Conservation (phyloP, 2,113 vertebrate species). For the Butastur rufipennis region DNA sequence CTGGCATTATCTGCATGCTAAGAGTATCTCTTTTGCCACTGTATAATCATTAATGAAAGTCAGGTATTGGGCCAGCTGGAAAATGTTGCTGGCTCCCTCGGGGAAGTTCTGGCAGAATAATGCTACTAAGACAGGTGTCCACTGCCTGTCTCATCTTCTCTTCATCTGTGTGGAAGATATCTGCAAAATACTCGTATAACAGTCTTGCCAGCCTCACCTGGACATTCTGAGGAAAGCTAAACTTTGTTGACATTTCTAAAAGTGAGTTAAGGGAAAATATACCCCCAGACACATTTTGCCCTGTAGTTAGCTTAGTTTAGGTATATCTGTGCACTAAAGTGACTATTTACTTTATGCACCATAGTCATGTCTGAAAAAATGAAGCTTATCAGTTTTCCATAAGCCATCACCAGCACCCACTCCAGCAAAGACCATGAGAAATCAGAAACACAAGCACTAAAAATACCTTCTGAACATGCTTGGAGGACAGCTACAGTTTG, state of each 20-base stretch:
- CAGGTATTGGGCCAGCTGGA: not conserved
- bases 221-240: not conserved
- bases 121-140: not conserved
- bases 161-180: not conserved
- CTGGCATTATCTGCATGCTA: not conserved
- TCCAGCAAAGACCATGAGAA: not conserved
- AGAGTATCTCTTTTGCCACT: not conserved
- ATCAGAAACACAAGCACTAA: not conserved
- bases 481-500: not conserved
- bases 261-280: not conserved
- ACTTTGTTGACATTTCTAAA: not conserved
- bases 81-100: not conserved
- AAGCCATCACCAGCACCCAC: accelerated
- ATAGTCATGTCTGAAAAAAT: not conserved
- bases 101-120: not conserved
- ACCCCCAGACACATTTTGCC: not conserved
- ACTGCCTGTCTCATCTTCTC: not conserved
- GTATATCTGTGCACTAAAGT: not conserved
- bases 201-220: not conserved
- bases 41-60: not conserved
- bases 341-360: not conserved
- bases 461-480: not conserved
- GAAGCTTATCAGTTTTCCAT: not conserved
- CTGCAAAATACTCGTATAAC: not conserved
- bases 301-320: not conserved